Conservation (phyloP, 2,888 invertebrate species). For the Lypha dubia region DNA sequence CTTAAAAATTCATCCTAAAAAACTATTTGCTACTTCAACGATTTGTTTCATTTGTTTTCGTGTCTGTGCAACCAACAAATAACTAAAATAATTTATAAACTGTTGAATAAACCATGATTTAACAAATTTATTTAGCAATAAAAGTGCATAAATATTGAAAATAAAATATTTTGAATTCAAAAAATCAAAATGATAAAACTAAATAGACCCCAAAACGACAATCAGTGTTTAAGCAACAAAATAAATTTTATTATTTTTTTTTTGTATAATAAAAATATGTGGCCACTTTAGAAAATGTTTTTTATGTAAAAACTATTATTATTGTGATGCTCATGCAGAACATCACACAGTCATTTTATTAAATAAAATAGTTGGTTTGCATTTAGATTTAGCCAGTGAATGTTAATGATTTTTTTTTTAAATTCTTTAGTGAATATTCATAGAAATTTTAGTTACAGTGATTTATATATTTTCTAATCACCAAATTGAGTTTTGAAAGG, state of each 20-base stretch:
- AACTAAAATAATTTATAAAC: neutral
- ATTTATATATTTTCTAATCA: no score
- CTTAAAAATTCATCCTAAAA: no score
- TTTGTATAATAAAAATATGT: constrained; percentile 12
- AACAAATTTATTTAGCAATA: constrained; percentile 9
- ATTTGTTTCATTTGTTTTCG: neutral
- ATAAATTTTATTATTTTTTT: constrained; percentile 5
- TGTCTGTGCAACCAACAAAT: neutral
- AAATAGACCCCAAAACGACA: constrained; percentile 37
- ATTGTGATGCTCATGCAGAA: neutral
- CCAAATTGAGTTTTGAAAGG: no score
- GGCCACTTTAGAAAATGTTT: constrained; percentile 10
- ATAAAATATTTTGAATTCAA: neutral
- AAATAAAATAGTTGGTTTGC: constrained; percentile 31
- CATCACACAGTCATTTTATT: constrained; percentile 29
- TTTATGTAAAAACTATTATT: constrained; percentile 28
- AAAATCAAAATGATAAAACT: constrained; percentile 41
- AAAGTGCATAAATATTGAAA: neutral
- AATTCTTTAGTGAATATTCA: neutral
- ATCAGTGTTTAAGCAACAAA: constrained; percentile 10
- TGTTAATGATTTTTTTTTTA: neutral
- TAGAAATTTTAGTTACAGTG: no score
- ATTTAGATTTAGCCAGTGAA: constrained; percentile 18
- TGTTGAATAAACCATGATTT: constrained; percentile 11
- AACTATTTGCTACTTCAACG: no score